phyloP scores from a whole-genome alignment of 2,797 vertebrate genomes.

The Urophycis tenuis region DNA sequence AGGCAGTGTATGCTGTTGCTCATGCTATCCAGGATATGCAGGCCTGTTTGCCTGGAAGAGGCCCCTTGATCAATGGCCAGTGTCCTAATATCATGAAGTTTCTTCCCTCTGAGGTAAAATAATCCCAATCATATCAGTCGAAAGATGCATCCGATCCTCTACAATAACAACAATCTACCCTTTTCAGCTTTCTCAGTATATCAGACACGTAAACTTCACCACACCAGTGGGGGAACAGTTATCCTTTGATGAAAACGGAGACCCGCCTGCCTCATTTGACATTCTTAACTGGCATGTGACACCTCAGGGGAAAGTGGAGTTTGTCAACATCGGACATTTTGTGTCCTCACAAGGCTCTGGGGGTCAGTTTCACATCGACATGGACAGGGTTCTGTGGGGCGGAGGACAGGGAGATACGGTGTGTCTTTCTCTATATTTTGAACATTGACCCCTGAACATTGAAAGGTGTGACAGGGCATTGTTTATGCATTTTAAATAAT shows the following conservation, averaged over 20 bases:
- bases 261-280: slow-evolving; percentile 48
- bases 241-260: slow-evolving; percentile 48
- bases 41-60: slow-evolving; percentile 40
- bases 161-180: background rate
- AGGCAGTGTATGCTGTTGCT: slow-evolving; percentile 54
- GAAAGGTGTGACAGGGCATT: background rate
- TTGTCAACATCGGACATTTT: slow-evolving; percentile 51
- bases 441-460: background rate
- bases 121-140: background rate
- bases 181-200: slow-evolving; percentile 41
- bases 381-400: slow-evolving; percentile 42
- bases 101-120: slow-evolving; percentile 32
- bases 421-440: background rate
- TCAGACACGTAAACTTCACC: slow-evolving; percentile 49
- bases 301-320: slow-evolving; percentile 31
- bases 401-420: slow-evolving; percentile 33
- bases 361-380: slow-evolving; percentile 45
- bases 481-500: background rate
- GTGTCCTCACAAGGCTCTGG: slow-evolving; percentile 34
- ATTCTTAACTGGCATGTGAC: slow-evolving; percentile 57
- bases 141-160: background rate
- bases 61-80: slow-evolving; percentile 36
- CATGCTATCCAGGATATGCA: slow-evolving; percentile 52
- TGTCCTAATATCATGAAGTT: slow-evolving; percentile 42
- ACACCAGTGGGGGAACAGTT: slow-evolving; percentile 51